Evolutionary conservation across 2,113 vertebrate species (phyloP), one percentile per base, ranked within the genome.

Genomic region (Malurus elegans): DNA sequence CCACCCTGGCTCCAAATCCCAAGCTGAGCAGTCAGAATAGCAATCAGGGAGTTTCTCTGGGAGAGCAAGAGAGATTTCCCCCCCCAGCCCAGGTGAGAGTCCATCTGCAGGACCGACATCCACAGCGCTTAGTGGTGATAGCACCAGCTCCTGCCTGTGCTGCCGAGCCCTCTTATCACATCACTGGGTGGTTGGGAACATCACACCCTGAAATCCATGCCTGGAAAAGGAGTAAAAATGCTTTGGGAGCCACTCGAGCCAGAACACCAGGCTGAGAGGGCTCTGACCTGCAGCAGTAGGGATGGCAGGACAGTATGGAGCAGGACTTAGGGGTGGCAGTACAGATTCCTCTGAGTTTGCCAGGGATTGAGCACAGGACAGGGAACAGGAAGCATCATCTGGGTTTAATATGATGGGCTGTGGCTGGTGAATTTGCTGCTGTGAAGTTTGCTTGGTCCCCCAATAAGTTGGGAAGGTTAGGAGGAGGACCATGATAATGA

Each of bases 161-260:
- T 87, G 38, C 56, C 7, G 3, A 74, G 31, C 15, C 31, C 6
- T 14, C 57, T 24, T 61, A 48, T 18, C 61, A 34, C 4, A 50
- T 11, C 53, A 36, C 23, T 6, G 60, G 17, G 11, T 4, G 24
- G 38, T 38, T 38, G 18, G 20, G 60, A 19, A 60, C 42, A 32
- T 1, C 4, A 21, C 47, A 28, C 47, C 13, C 28, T 2, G 2
- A 62, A 91, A 75, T 13, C 66, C 26, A 16, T 0, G 3, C 4
- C 44, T 29, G 25, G 32, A 57, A 34, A 25, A 75, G 36, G 40
- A 72, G 8, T 15, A 15, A 53, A 56, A 82, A n/a, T 2, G 32
- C 42, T 21, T 3, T 3, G 23, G 53, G 47, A 79, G 54, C 60
- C 44, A 62, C 5, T 69, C 34, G 47, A 75, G 54, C 12, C 28